Percentiles rank a stretch among this genome's conserved stretches.
Conservation (phyloP, 2,113 vertebrate species). For the Strix aluco region DNA sequence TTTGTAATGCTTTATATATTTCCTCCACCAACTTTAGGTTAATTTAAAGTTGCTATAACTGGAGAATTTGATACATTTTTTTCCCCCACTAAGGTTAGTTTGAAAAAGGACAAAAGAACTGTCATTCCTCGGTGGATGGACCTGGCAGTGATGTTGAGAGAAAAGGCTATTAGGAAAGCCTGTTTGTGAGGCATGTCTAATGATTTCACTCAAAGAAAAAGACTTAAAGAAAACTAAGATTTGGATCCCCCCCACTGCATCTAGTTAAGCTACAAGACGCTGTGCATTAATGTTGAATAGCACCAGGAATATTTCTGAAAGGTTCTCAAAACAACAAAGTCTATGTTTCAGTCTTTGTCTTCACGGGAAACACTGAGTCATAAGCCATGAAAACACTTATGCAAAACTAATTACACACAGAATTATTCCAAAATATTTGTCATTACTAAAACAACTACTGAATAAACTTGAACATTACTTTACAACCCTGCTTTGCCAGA, state of each 20-base stretch:
- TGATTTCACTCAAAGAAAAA: not conserved
- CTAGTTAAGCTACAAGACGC: not conserved
- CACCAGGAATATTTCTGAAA: conserved; percentile 1
- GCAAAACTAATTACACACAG: not conserved
- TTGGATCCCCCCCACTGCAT: not conserved
- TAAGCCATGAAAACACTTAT: not conserved
- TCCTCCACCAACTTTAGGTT: not conserved
- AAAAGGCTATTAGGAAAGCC: not conserved
- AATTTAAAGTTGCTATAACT: not conserved
- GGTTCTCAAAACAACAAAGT: conserved; percentile 24
- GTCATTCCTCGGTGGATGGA: not conserved
- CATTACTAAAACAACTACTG: not conserved
- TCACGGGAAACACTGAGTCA: conserved; percentile 4
- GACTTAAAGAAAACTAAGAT: not conserved
- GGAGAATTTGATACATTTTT: not conserved
- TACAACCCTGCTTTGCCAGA: not conserved
- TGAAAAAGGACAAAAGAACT: not conserved
- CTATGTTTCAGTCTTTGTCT: not conserved
- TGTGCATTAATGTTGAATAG: not conserved
- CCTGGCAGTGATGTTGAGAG: not conserved
- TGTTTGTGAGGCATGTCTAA: not conserved
- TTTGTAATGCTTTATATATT: not conserved
- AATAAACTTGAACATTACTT: not conserved
- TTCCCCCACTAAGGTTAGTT: not conserved
- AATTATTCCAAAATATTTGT: not conserved